phyloP scores from a whole-genome alignment of 2,113 vertebrate genomes.

The Neomonachus schauinslandi region DNA sequence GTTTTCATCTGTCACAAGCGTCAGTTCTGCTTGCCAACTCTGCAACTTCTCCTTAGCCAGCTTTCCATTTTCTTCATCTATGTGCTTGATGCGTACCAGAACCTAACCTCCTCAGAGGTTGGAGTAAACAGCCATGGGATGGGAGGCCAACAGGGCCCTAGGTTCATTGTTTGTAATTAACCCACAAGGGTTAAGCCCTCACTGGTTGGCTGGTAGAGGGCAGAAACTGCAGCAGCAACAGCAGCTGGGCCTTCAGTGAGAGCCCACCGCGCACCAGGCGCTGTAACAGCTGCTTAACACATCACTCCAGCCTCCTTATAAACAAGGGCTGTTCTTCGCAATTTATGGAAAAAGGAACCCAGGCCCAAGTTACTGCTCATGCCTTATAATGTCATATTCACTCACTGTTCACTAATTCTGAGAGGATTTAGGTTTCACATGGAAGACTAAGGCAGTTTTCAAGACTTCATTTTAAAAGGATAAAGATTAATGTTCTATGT shows the following conservation, averaged over 20 bases:
- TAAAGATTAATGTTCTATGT: not conserved
- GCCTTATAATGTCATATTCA: not conserved
- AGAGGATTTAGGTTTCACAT: not conserved
- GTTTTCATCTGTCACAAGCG: not conserved
- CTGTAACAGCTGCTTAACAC: too few species aligned
- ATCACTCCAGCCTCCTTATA: not conserved
- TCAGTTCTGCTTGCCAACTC: not conserved
- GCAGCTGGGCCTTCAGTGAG: not conserved
- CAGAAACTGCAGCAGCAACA: not conserved
- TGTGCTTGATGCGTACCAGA: not conserved
- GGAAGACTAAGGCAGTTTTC: not conserved
- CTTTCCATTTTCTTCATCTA: not conserved
- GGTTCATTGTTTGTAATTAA: not conserved
- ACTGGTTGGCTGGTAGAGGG: too few species aligned
- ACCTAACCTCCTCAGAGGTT: not conserved
- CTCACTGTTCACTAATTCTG: not conserved
- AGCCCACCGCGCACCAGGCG: not conserved
- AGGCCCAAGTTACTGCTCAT: not conserved
- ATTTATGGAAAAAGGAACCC: not conserved
- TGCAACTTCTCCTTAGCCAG: not conserved
- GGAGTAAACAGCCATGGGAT: not conserved
- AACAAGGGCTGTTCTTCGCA: not conserved
- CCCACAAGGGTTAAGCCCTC: not conserved
- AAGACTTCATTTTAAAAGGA: not conserved
- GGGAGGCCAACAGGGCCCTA: not conserved